Evolutionary conservation across 2,113 vertebrate genomes (phyloP).

Genomic region (Pteropus alecto): DNA sequence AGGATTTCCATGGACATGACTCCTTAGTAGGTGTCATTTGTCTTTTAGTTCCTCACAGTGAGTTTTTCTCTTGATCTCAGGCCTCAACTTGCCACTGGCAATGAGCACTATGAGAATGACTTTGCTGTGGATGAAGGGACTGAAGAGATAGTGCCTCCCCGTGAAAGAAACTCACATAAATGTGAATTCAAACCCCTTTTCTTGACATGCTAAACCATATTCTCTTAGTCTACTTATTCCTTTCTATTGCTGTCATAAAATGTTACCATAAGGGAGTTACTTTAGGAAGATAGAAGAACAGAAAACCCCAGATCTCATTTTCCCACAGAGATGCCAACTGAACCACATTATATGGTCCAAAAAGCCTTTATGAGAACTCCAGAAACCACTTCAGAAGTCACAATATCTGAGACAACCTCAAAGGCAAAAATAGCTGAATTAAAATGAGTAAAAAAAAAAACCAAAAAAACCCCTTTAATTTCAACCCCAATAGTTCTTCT

Average conservation of each 20-base stretch:
- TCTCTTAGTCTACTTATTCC: too few species aligned
- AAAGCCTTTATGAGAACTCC: not conserved
- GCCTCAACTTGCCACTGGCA: not conserved
- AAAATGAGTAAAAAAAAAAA: not conserved
- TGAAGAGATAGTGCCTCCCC: not conserved
- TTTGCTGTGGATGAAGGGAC: not conserved
- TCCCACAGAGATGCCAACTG: not conserved
- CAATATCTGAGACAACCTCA: not conserved
- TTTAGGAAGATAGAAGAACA: not conserved
- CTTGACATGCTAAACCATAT: not conserved
- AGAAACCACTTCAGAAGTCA: not conserved
- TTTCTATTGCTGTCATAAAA: not conserved
- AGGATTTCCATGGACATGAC: not conserved
- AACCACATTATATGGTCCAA: not conserved
- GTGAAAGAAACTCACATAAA: not conserved
- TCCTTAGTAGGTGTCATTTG: not conserved
- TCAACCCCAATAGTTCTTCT: not conserved
- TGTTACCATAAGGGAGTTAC: not conserved
- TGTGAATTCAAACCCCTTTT: not conserved
- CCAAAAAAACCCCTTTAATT: not conserved
- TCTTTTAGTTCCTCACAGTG: not conserved
- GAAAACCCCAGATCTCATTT: not conserved
- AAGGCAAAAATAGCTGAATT: not conserved
- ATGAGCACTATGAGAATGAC: not conserved
- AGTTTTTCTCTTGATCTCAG: not conserved